phyloP scores from a whole-genome alignment of 2,888 invertebrate genomes.

The Hybos culiciformis region DNA sequence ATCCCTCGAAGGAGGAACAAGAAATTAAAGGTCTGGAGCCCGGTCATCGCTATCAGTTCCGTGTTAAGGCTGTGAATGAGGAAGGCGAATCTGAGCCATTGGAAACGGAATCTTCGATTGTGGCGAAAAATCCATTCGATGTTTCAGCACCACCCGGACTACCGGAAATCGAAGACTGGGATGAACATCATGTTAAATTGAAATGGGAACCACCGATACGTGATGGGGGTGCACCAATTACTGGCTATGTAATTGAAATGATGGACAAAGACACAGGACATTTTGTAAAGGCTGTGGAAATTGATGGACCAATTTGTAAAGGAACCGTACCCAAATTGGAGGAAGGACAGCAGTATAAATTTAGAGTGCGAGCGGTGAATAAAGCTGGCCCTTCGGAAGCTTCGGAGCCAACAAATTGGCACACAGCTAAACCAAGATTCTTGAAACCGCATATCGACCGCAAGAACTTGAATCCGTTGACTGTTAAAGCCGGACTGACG shows the following conservation, averaged over 20 bases:
- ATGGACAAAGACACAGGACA: slow-evolving; percentile 76
- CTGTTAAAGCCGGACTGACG: slow-evolving; percentile 78
- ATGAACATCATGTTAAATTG: slow-evolving; percentile 77
- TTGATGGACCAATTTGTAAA: slow-evolving; percentile 68
- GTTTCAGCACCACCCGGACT: slow-evolving; percentile 77
- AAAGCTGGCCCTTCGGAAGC: slow-evolving; percentile 89
- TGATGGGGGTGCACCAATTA: slow-evolving; percentile 88
- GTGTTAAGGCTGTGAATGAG: slow-evolving; percentile 92
- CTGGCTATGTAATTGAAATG: slow-evolving; percentile 82
- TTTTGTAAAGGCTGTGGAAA: slow-evolving; percentile 74
- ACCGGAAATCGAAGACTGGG: slow-evolving; percentile 82
- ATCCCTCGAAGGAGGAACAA: slow-evolving; percentile 67
- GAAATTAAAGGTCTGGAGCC: slow-evolving; percentile 78
- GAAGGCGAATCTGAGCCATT: slow-evolving; percentile 95
- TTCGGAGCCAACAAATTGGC: slow-evolving; percentile 82
- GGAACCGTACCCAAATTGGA: slow-evolving; percentile 81
- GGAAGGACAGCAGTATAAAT: slow-evolving; percentile 92
- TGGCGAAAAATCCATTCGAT: slow-evolving; percentile 97
- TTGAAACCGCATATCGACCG: slow-evolving; percentile 89
- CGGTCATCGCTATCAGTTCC: slow-evolving; percentile 92
- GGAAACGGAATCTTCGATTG: slow-evolving; percentile 70
- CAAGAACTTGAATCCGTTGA: slow-evolving; percentile 69
- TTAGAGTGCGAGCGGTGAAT: slow-evolving; percentile 86
- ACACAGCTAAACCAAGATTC: slow-evolving; percentile 77
- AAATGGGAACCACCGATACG: slow-evolving; percentile 84